Percentiles rank a stretch among this genome's conserved stretches.
phyloP scores from a whole-genome alignment of 2,797 vertebrate genomes.

The Aphelocoma californica region DNA sequence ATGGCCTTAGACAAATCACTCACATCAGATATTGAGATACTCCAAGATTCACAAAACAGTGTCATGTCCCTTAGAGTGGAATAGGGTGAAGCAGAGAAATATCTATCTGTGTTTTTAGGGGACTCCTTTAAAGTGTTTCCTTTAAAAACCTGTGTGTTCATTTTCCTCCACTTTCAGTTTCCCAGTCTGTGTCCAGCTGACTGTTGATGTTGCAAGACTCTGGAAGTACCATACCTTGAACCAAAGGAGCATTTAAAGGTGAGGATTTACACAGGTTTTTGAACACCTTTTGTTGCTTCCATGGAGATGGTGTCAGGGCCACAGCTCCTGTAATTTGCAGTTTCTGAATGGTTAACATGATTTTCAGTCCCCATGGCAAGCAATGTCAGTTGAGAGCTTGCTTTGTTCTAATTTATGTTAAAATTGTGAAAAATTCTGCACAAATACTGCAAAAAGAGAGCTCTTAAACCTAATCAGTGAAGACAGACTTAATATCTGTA shows the following conservation, averaged over 20 bases:
- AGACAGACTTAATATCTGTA: not conserved
- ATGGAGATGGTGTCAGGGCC: not conserved
- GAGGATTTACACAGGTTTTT: not conserved
- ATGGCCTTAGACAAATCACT: not conserved
- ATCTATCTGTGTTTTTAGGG: not conserved
- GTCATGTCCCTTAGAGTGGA: not conserved
- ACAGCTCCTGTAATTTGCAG: not conserved
- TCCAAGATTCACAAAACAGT: not conserved
- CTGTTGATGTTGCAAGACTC: not conserved
- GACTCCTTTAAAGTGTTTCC: not conserved
- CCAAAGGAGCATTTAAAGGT: not conserved
- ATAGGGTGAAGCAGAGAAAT: not conserved
- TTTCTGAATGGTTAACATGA: not conserved
- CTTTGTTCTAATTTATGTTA: conserved; percentile 32
- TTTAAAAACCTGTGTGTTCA: not conserved
- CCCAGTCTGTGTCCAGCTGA: not conserved
- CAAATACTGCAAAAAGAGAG: not conserved
- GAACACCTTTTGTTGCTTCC: not conserved
- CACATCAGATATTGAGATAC: not conserved
- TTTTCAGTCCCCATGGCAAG: not conserved
- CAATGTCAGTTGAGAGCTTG: not conserved
- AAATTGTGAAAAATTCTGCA: not conserved
- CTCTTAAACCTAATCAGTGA: conserved; percentile 16
- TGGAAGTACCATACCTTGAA: not conserved
- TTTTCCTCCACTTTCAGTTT: not conserved